Percentiles rank a stretch among this genome's conserved stretches.
phyloP scores from a whole-genome alignment of 2,113 vertebrate species.

The Salminus brasiliensis region DNA sequence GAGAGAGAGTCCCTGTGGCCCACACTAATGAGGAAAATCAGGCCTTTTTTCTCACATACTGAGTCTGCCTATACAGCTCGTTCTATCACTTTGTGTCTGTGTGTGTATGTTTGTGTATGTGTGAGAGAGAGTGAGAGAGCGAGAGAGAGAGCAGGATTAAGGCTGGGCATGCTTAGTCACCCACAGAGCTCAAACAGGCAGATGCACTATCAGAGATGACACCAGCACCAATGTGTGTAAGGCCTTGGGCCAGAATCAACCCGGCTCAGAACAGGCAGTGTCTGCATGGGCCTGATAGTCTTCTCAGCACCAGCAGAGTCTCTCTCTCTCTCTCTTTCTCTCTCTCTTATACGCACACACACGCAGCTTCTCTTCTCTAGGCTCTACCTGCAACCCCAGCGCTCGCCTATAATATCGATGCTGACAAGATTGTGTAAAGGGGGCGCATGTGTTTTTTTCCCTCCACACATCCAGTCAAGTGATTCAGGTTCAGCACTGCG shows the following conservation, averaged over 20 bases:
- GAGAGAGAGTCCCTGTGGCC: conserved; percentile 38
- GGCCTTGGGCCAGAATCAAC: conserved; percentile 44
- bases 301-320: conserved; percentile 19
- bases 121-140: not conserved
- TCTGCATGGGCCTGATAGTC: conserved; percentile 37
- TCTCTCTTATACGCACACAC: not conserved
- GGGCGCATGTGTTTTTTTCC: not conserved
- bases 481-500: not conserved
- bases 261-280: conserved; percentile 28
- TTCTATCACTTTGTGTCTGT: conserved; percentile 14
- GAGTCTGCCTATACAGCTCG: conserved; percentile 9
- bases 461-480: not conserved
- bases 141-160: conserved; percentile 9
- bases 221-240: conserved; percentile 25
- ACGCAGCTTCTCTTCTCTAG: not conserved
- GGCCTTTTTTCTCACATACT: conserved; percentile 37
- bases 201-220: conserved; percentile 40
- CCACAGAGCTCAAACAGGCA: conserved; percentile 40
- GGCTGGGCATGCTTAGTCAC: conserved; percentile 17
- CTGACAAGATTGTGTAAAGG: not conserved
- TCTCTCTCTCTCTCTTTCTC: not conserved
- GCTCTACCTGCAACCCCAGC: not conserved
- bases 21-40: conserved; percentile 51
- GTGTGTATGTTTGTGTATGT: not conserved
- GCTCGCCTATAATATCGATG: not conserved